phyloP scores from a whole-genome alignment of 2,113 vertebrate species.

The Pogonocichla stellata region DNA sequence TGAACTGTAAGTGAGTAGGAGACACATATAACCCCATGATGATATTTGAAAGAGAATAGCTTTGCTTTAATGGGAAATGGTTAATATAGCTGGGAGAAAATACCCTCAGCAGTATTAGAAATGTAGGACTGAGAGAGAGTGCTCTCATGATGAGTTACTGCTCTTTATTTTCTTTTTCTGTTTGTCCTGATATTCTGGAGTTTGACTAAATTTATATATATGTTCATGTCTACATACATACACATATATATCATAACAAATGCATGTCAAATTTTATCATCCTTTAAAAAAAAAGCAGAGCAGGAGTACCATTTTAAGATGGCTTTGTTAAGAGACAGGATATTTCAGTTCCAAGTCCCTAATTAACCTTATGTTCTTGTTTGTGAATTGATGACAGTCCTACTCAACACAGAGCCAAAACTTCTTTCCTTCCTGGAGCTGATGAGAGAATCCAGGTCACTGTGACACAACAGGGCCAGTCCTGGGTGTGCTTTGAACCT shows the following conservation, averaged over 20 bases:
- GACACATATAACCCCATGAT: neutral
- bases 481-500: fast-evolving
- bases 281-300: neutral
- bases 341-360: neutral
- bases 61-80: neutral
- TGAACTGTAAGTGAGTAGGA: neutral
- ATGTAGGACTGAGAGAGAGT: neutral
- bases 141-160: neutral
- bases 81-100: neutral
- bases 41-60: neutral
- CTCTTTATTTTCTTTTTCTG: neutral
- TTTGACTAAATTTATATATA: neutral
- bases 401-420: neutral
- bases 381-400: neutral
- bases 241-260: neutral
- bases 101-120: neutral
- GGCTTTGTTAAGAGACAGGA: neutral
- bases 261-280: neutral
- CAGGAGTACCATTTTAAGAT: neutral
- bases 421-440: neutral
- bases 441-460: neutral
- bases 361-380: neutral
- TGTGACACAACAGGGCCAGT: neutral
- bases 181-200: neutral
- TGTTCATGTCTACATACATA: neutral